Base-by-base conservation (phyloP, 2,113 vertebrate species). In the Peromyscus californicus region DNA sequence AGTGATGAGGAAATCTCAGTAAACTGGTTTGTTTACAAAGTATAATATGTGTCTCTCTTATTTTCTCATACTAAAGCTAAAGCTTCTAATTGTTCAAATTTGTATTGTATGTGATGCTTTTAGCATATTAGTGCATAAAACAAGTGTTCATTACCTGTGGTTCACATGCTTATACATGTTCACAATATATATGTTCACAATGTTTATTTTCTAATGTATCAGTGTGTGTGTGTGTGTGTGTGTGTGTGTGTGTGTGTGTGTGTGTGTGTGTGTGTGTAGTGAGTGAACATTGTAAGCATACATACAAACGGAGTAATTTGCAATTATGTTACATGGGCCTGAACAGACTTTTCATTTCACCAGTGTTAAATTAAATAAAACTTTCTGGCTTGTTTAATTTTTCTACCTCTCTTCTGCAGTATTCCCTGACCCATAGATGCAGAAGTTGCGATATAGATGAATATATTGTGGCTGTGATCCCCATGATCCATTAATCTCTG, bases 221-320 rank as follows among this genome's bases (percentile, higher is more conserved):
- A 2, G 9, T 22, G 0, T 57, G 17, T 21, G 12, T 61, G 17
- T 21, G 12, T 61, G 24, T 65, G 22, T 45, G 3, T 65, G 24
- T 42, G 17, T 36, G 17, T 57, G 22, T 83, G 26, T 61, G 15
- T 76, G 31, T 51, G 45, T 51, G 45, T 82, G 33, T 79, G 1
- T 51, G 5, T 79, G 5, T 16, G 5, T 29, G 24, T 29, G 33
- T 39, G 36, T 85, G 4, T 61, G 15, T 39, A 24, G 72, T 82
- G 4, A 10, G 5, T 82, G 13, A 45, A 21, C 4, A 39, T 3
- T 88, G 6, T 88, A 42, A 1, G 0, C 1, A 16, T 19, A 29
- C 8, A 78, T 31, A 8, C 19, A 67, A 33, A 79, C 17, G 1
- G 48, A 45, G 26, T 11, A 31, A 48, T 48, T 86, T 67, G 5